Conservation (phyloP, 2,113 vertebrate genomes). For the Festucalex cinctus region DNA sequence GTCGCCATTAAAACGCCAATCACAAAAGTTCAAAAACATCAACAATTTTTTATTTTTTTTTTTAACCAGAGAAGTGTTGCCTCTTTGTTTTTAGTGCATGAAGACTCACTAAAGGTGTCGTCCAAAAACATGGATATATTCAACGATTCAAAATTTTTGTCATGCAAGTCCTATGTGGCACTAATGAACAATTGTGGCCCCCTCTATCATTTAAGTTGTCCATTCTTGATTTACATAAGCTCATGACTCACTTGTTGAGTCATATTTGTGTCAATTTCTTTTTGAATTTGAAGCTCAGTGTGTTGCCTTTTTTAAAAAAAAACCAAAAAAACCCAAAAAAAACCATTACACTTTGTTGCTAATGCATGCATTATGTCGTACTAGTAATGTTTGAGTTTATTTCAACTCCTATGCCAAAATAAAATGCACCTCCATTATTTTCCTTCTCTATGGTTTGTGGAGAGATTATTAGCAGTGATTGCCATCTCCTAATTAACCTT, state of each 20-base stretch:
- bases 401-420: slow-evolving; percentile 6
- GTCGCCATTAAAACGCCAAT: too few relatives aligned
- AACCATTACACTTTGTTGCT: neutral
- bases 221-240: neutral
- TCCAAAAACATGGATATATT: too few relatives aligned
- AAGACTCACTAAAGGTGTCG: too few relatives aligned
- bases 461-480: slow-evolving; percentile 28
- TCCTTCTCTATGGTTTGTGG: neutral
- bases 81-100: too few relatives aligned
- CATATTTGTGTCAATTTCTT: slow-evolving; percentile 1
- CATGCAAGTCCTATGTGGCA: too few relatives aligned
- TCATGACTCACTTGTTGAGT: neutral
- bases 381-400: neutral
- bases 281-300: neutral
- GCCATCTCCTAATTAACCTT: slow-evolving; percentile 33
- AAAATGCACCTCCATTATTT: neutral
- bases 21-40: too few relatives aligned
- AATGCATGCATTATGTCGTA: neutral
- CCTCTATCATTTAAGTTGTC: neutral
- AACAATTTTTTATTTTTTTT: too few relatives aligned
- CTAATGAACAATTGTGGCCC: too few relatives aligned
- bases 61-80: too few relatives aligned
- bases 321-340: too few relatives aligned
- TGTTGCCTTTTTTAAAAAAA: neutral
- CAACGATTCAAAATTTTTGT: too few relatives aligned